phyloP scores from a whole-genome alignment of 1,140 invertebrate genomes.

The Drosophila mayri region DNA sequence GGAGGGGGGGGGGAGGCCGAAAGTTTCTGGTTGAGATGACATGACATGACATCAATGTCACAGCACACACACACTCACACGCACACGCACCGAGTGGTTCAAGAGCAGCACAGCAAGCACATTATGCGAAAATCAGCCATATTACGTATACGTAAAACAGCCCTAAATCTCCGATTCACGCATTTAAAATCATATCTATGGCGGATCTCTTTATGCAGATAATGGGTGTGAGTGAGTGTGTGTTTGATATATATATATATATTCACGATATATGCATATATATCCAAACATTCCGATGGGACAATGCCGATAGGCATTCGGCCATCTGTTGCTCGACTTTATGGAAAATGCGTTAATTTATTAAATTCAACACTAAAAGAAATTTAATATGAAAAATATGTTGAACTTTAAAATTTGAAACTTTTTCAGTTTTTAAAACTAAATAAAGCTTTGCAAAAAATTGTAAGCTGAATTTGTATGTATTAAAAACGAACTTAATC shows the following conservation, averaged over 20 bases:
- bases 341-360: slow-evolving; percentile 7
- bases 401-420: not conserved
- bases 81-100: slow-evolving; percentile 35
- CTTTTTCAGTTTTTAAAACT: not conserved
- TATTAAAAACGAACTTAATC: not conserved
- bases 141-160: slow-evolving; percentile 15
- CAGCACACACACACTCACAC: slow-evolving; percentile 36
- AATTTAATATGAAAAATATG: not conserved
- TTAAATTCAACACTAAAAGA: not conserved
- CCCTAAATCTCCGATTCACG: slow-evolving; percentile 21
- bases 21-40: slow-evolving; percentile 66
- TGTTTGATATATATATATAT: slow-evolving; percentile 1
- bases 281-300: slow-evolving; percentile 10
- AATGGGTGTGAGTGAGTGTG: slow-evolving; percentile 47
- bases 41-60: slow-evolving; percentile 77
- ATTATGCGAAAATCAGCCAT: slow-evolving; percentile 26
- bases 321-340: slow-evolving; percentile 24
- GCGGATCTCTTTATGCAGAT: slow-evolving; percentile 65
- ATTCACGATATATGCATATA: not conserved
- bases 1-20: not conserved
- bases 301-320: slow-evolving; percentile 11
- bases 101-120: slow-evolving; percentile 20
- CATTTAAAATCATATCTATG: slow-evolving; percentile 75
- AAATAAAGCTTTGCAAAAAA: not conserved
- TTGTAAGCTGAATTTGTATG: not conserved